Conservation (phyloP, 2,113 vertebrate species). For the Sturnira hondurensis region DNA sequence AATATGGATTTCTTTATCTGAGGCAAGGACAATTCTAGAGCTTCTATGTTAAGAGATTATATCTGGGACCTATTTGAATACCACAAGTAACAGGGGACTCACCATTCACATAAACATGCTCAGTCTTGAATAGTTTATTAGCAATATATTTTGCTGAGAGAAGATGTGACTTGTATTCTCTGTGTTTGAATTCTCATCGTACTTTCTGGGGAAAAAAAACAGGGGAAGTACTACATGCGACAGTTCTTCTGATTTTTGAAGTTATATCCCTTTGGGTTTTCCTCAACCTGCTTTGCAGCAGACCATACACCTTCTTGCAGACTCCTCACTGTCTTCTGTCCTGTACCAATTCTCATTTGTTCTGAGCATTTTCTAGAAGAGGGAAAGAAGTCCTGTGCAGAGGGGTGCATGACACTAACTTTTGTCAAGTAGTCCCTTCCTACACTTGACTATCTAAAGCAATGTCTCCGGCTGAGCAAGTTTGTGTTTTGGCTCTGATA, state of each 20-base stretch:
- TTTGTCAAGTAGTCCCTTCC: neutral
- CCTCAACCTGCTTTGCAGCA: neutral
- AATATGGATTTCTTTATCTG: neutral
- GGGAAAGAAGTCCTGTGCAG: neutral
- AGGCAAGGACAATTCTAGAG: neutral
- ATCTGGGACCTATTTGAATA: neutral
- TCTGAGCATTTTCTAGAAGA: neutral
- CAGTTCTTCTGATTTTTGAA: neutral
- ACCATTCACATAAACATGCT: neutral
- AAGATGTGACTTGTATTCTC: neutral
- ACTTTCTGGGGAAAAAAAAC: neutral
- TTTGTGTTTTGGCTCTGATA: conserved; percentile 51
- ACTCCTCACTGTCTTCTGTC: neutral
- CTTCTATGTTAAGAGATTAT: neutral
- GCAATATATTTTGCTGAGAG: neutral
- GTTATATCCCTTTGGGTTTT: neutral
- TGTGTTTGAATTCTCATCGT: neutral
- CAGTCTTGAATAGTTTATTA: neutral
- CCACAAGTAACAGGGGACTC: neutral
- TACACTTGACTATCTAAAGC: conserved; percentile 14
- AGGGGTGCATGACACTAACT: neutral
- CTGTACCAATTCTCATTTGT: neutral
- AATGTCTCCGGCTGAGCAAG: conserved; percentile 10
- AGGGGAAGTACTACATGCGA: neutral
- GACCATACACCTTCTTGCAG: neutral